Evolutionary conservation across 2,113 vertebrate genomes (phyloP), one percentile per base, ranked within the genome.

Genomic region (Hemiprocne comata): DNA sequence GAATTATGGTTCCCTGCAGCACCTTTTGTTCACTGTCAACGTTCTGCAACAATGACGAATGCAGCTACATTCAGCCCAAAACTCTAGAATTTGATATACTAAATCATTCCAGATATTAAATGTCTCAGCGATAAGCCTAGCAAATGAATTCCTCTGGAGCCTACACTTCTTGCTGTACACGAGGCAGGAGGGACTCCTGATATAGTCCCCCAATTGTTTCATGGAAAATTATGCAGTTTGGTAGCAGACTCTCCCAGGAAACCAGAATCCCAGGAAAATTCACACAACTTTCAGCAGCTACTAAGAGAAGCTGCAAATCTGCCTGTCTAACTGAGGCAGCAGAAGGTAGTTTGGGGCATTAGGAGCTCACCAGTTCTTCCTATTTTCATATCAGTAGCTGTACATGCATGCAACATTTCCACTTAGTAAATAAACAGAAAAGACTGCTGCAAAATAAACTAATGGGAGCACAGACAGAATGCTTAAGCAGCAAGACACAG

Each of bases 21-120:
- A 96, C 93, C 95, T 95, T 93, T 96, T 95, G 94, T 93, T 95
- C 89, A 66, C 86, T 92, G 90, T 93, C 96, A 96, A 92, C 84
- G 91, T 87, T 95, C 90, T 96, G 84, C 92, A 95, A 93, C 91
- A 91, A 84, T 97, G 95, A 97, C 90, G 50, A 94, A 97, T 96
- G 95, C 89, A 74, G 76, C 89, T 89, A 77, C 91, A 69, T 67
- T 95, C 83, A 87, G 82, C 71, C 81, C 83, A 83, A 90, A 97
- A 91, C 82, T 93, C 93, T 70, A 72, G 50, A 57, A 89, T 94
- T 50, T 62, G 48, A 87, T 81, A 89, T 50, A 79, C 88, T 64
- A 91, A 97, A 96, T 82, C 92, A 93, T 85, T 80, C 58, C 69
- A 82, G 90, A 85, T 93, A 96, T 84, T 53, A 80, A 90, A 89